Evolutionary conservation across 1,140 invertebrate species (phyloP).

Genomic region (Anadara kagoshimensis): DNA sequence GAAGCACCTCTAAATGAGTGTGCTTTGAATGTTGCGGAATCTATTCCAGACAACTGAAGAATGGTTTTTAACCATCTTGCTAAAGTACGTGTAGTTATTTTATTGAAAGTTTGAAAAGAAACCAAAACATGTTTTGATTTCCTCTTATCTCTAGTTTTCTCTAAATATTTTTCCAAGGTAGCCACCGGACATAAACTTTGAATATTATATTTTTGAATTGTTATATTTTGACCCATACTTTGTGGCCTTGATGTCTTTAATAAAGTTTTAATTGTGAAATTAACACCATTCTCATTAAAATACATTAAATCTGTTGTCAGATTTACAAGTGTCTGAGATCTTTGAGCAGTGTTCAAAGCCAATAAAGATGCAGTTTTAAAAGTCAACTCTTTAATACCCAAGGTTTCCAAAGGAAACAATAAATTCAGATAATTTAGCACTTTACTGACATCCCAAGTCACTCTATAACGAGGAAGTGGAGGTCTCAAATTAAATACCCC

Average conservation of each 20-base stretch:
- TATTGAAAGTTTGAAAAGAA: constrained; percentile 2
- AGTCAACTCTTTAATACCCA: background rate
- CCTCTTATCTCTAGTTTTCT: background rate
- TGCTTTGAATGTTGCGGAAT: too few species aligned
- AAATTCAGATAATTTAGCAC: background rate
- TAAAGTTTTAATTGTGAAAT: background rate
- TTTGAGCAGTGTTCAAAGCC: background rate
- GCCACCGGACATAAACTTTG: background rate
- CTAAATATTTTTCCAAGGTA: background rate
- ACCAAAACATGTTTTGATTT: background rate
- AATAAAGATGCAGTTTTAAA: constrained; percentile 3
- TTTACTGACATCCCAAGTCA: constrained; percentile 4
- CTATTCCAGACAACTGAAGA: too few species aligned
- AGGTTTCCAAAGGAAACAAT: background rate
- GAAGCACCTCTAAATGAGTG: too few species aligned
- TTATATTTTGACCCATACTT: background rate
- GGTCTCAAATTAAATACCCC: constrained; percentile 9
- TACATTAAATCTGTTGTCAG: background rate
- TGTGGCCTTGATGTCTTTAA: constrained; percentile 6
- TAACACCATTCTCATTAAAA: background rate
- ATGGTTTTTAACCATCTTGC: constrained; percentile 8
- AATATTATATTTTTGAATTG: background rate
- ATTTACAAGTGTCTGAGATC: background rate
- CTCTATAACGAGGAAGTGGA: background rate
- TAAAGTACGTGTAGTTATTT: constrained; percentile 6